Conservation (phyloP, 1,140 invertebrate genomes). For the Colletes gigas region DNA sequence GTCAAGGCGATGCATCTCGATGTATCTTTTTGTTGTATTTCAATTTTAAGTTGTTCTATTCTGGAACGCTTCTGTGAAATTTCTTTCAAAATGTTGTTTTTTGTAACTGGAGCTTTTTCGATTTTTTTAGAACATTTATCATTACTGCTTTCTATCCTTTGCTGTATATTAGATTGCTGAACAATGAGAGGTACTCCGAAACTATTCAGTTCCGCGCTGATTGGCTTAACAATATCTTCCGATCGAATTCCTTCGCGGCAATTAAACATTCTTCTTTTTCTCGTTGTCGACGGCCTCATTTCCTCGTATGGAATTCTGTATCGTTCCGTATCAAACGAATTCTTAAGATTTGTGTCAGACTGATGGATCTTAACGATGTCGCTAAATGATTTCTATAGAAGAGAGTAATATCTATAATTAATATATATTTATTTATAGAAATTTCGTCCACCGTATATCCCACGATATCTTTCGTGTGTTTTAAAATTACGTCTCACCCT, state of each 20-base stretch:
- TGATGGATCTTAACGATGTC: fast-evolving
- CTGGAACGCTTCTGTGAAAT: neutral
- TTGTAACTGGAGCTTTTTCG: neutral
- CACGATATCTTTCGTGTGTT: neutral
- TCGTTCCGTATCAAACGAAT: neutral
- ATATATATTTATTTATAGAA: neutral
- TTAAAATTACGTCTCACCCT: neutral
- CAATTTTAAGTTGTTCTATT: slow-evolving; percentile 29
- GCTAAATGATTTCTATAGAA: neutral
- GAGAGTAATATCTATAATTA: neutral
- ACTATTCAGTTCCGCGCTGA: neutral
- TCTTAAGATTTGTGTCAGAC: neutral
- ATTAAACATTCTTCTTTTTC: slow-evolving; percentile 11
- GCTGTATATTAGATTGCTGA: neutral
- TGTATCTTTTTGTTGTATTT: neutral
- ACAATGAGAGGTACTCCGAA: neutral
- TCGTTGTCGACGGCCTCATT: slow-evolving; percentile 30
- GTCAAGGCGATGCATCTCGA: neutral
- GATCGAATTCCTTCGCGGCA: slow-evolving; percentile 32
- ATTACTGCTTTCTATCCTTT: neutral
- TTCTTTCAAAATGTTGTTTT: too few species aligned
- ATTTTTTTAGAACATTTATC: neutral
- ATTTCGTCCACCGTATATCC: too few species aligned
- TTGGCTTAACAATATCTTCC: slow-evolving; percentile 9
- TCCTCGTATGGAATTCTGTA: slow-evolving; percentile 30